Percentiles rank a stretch among this genome's conserved stretches.
Evolutionary conservation across 2,888 invertebrate genomes (phyloP).

Genomic region (Nemapogon koenigi): DNA sequence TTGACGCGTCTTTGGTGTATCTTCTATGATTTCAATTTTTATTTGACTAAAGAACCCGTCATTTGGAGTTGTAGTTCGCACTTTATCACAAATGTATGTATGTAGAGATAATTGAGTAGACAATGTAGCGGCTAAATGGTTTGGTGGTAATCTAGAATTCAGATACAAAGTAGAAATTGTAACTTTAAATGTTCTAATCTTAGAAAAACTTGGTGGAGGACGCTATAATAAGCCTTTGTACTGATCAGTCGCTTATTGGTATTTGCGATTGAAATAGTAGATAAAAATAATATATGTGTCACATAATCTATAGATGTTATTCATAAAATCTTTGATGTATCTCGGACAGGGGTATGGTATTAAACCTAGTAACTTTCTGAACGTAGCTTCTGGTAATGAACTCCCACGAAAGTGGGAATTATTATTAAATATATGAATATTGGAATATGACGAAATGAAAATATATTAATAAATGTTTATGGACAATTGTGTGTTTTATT

Average conservation of each 20-base stretch:
- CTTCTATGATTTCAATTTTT: constrained; percentile 24
- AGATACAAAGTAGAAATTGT: constrained; percentile 51
- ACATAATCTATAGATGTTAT: constrained; percentile 37
- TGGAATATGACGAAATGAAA: constrained; percentile 57
- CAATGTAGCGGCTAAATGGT: constrained; percentile 37
- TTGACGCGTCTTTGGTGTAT: constrained; percentile 33
- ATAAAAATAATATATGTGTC: constrained; percentile 17
- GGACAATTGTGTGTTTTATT: constrained; percentile 30
- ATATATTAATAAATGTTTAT: constrained; percentile 65
- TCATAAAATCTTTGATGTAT: constrained; percentile 47
- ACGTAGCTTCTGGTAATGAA: constrained; percentile 54
- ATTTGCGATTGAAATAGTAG: constrained; percentile 63
- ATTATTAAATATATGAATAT: constrained; percentile 43
- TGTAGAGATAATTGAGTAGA: constrained; percentile 58
- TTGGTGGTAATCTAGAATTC: constrained; percentile 65
- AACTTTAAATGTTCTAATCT: constrained; percentile 55
- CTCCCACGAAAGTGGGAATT: constrained; percentile 33
- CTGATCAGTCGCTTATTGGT: constrained; percentile 37
- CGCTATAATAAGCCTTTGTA: constrained; percentile 60
- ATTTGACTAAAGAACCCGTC: constrained; percentile 32
- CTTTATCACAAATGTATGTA: constrained; percentile 56
- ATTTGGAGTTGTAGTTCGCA: constrained; percentile 31
- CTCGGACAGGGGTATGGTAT: constrained; percentile 54
- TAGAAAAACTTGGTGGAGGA: constrained; percentile 63
- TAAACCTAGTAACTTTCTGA: constrained; percentile 53